Evolutionary conservation across 2,797 vertebrate species (phyloP), one percentile per base, ranked within the genome.

Genomic region (Etheostoma perlongum): DNA sequence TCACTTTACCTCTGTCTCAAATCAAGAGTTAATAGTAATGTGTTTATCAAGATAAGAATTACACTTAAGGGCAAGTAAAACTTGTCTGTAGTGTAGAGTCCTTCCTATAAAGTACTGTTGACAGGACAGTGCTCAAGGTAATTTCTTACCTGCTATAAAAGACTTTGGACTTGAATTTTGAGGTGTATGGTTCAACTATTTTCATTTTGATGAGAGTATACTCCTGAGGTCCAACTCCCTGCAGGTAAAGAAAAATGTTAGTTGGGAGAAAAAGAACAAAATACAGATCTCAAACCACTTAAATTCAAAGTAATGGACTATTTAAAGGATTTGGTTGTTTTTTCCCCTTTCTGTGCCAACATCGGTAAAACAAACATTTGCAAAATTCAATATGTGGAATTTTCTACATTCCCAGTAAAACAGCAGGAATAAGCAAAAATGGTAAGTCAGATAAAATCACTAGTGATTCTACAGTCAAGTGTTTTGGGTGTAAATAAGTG

Each of bases 151-250:
- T 93, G 94, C 93, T 94, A 25, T 91, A 94, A 76, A 93, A 95
- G 30, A 94, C 94, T 82, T 91, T 94, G 64, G 93, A 97, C 96
- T 98, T 99, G 85, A 99, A 81, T 89, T 98, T 99, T 33, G 95
- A 71, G 4, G 98, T 97, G 73, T 96, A 98, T 2, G 98, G 98
- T 47, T 99, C 97, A 57, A 98, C 86, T 21, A 99, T 92, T 93
- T 97, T 98, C 96, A 99, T 96, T 94, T 99, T 99, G 85, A 99
- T 94, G 23, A 99, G 94, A 0, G 97, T 99, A 75, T 99, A 99
- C 85, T 99, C 98, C 73, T 99, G 98, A 85, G 98, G 98, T 67
- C 96, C 98, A 19, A 99, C 96, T 88, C 98, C 98, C 98, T 99
- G 23, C 51, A 66, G 61, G 33, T 15, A 44, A 67, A 8, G 2